Evolutionary conservation across 2,888 invertebrate species (phyloP).

Genomic region (Acrobasis suavella): DNA sequence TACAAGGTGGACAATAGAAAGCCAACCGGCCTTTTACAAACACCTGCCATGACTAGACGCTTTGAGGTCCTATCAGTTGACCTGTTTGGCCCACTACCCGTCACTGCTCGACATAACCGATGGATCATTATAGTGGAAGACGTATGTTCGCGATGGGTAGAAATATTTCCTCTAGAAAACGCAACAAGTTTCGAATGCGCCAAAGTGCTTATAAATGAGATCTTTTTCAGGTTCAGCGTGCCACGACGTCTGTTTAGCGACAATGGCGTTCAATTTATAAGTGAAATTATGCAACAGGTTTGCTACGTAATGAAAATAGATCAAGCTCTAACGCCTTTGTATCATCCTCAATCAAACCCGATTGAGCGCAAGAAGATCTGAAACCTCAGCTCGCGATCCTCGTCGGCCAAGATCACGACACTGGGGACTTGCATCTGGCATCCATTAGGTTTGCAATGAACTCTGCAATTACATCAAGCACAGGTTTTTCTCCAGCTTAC

Average conservation of each 20-base stretch:
- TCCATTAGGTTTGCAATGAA: constrained; percentile 6
- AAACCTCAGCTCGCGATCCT: constrained; percentile 15
- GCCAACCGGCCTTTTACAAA: background rate
- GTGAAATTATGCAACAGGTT: constrained; percentile 1
- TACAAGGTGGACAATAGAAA: background rate
- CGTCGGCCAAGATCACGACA: background rate
- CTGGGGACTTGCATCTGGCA: background rate
- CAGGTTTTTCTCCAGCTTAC: background rate
- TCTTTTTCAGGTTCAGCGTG: background rate
- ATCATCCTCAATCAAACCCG: constrained; percentile 11
- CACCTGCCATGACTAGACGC: background rate
- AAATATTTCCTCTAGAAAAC: background rate
- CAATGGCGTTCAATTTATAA: constrained; percentile 11
- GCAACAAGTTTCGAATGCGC: background rate
- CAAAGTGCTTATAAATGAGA: background rate
- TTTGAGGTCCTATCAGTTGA: constrained; percentile 2
- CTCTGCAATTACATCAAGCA: background rate
- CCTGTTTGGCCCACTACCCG: background rate
- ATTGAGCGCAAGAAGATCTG: constrained; percentile 7
- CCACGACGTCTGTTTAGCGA: background rate
- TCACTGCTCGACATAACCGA: background rate
- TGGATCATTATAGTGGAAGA: constrained; percentile 12
- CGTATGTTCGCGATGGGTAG: constrained; percentile 1
- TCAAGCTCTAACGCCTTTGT: background rate
- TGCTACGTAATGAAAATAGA: background rate